phyloP scores from a whole-genome alignment of 2,797 vertebrate genomes.

The Arnoldichthys spilopterus region DNA sequence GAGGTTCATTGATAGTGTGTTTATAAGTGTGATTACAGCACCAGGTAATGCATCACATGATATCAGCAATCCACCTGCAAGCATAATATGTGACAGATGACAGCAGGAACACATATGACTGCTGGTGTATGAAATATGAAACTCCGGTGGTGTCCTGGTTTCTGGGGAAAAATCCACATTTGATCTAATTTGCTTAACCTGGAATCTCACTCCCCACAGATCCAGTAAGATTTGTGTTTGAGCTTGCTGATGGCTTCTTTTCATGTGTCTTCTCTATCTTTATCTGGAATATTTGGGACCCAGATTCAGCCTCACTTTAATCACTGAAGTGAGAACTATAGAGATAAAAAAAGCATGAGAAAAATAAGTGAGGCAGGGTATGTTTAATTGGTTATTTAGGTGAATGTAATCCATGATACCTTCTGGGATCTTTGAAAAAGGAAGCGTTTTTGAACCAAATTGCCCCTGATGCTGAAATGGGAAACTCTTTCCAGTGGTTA shows the following conservation, averaged over 20 bases:
- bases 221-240: slow-evolving; percentile 35
- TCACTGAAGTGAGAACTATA: slow-evolving; percentile 23
- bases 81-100: background rate
- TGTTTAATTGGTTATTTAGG: slow-evolving; percentile 47
- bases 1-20: background rate
- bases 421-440: background rate
- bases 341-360: slow-evolving; percentile 23
- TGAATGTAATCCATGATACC: background rate
- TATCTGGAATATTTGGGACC: slow-evolving; percentile 21
- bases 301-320: slow-evolving; percentile 26
- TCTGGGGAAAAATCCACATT: slow-evolving; percentile 28
- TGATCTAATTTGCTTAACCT: slow-evolving; percentile 6
- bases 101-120: background rate
- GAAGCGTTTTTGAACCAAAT: background rate
- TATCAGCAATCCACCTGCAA: slow-evolving; percentile 18
- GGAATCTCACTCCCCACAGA: slow-evolving; percentile 16
- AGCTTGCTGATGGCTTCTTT: slow-evolving; percentile 28
- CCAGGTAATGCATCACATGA: background rate
- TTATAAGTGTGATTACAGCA: background rate
- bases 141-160: background rate
- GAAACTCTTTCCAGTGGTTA: background rate
- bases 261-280: slow-evolving; percentile 28
- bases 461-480: background rate
- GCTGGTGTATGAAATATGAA: slow-evolving; percentile 30
- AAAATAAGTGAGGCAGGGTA: background rate